A percentile compares a stretch with the other conserved stretches of the same genome.
Evolutionary conservation across 2,888 invertebrate species (phyloP).

Genomic region (Cerastis rubricosa): DNA sequence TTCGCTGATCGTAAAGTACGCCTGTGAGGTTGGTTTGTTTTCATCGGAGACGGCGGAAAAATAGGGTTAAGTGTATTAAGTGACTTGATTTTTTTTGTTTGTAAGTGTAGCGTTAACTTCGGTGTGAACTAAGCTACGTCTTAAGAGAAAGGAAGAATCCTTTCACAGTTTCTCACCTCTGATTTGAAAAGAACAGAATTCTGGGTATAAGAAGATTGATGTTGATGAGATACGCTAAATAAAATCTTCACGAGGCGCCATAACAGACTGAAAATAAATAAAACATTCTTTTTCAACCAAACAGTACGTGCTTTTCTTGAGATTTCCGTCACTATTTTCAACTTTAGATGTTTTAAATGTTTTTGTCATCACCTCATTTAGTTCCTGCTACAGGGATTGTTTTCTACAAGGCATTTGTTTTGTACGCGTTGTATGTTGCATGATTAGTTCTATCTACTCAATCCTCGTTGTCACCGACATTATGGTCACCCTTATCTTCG

Average conservation of each 20-base stretch:
- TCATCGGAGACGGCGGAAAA: constrained; percentile 36
- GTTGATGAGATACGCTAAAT: background rate
- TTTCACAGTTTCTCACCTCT: background rate
- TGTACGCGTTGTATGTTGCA: background rate
- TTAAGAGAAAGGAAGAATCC: background rate
- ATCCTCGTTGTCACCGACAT: constrained; percentile 1
- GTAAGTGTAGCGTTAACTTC: constrained; percentile 5
- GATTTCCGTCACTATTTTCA: constrained; percentile 24
- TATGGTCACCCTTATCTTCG: constrained; percentile 45
- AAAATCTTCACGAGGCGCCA: background rate
- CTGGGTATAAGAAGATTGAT: background rate
- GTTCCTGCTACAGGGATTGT: background rate
- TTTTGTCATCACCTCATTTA: constrained; percentile 11
- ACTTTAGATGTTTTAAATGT: constrained; percentile 8
- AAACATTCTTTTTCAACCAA: background rate
- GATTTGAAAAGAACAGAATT: background rate
- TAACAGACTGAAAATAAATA: background rate
- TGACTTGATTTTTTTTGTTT: constrained; percentile 22
- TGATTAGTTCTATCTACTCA: background rate
- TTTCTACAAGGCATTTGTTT: background rate
- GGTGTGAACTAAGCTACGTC: background rate
- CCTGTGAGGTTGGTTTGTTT: constrained; percentile 43
- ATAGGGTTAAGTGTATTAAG: constrained; percentile 29
- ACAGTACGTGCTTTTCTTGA: constrained; percentile 34
- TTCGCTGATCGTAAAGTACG: constrained; percentile 51